Evolutionary conservation across 2,888 invertebrate genomes (phyloP), one percentile per base, ranked within the genome.

Genomic region (Amphipyra tragopoginis): DNA sequence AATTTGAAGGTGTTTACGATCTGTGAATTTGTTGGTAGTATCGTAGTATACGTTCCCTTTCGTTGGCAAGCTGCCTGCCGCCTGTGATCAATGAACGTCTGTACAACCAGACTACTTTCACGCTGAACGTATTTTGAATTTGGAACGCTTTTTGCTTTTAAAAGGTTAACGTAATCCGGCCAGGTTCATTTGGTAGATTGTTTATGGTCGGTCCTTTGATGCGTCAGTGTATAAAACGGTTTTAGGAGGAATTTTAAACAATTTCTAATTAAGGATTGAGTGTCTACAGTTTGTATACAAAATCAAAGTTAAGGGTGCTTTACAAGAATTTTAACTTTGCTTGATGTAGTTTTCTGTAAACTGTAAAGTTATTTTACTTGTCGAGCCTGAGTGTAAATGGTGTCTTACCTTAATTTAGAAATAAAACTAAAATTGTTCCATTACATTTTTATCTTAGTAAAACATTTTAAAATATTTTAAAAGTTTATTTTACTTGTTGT

Each of bases 31-130:
- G 36, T 60, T 66, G 42, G 57, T 52, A 68, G 72, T 75, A 72
- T 77, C 82, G 86, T 82, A 88, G 85, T 72, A 63, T 72, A 72
- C 87, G 83, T 88, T 93, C 93, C 83, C 93, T 93, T 93, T 93
- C 93, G 91, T 90, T 92, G 88, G 90, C 87, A 81, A 80, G 81
- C 73, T 76, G 83, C 83, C 84, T 84, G 78, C 78, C 79, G 77
- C 80, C 76, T 80, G 75, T 90, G 92, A 93, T 93, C 93, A 93
- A 93, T 93, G 93, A 85, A 79, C 82, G 90, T 89, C 91, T 90
- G 82, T 87, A 88, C 85, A 85, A 86, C 85, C 85, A 89, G 87
- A 89, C 88, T 87, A 90, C 88, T 88, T 90, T 90, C 88, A 90
- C 91, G 86, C 81, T 82, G 78, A 85, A 81, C 87, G 87, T 87